Base-by-base conservation (phyloP, 2,113 vertebrate species). In the Vulpes lagopus region DNA sequence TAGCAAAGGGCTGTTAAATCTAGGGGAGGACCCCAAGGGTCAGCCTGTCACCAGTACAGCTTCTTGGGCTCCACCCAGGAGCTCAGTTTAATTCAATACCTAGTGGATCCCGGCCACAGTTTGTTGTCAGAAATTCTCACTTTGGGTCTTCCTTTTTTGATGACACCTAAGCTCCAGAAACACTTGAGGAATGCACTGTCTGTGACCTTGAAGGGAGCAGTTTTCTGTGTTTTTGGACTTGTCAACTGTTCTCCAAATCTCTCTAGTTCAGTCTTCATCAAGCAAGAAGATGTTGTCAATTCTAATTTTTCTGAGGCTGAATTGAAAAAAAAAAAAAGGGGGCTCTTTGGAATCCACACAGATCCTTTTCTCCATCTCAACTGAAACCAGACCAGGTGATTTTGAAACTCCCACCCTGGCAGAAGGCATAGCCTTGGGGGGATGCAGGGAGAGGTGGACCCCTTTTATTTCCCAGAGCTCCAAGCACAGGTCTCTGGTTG, bases 51-150 rank as follows among this genome's bases (percentile, higher is more conserved):
- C 43, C 59, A 64, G 53, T 27, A 55, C 43, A 80, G 51, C 49
- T 80, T 57, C 25, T 78, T 8, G 1, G 73, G 20, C 8, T 17
- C 38, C 35, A 71, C 5, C 11, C 32, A 8, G 79, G 22, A 82
- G 27, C 43, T 71, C 0, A 0, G 43, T 85, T 69, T 69, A 25
- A 38, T 67, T 80, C 17, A 15, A 53, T 67, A 15, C 11, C 69
- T 43, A 55, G 7, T 12, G 57, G 84, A 86, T 94, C 53, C 74
- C 23, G 49, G 35, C 25, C 23, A 64, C 25, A 64, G 30, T 82
- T 81, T 86, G 80, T 95, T 32, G 67, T 78, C 38, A 86, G 74
- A 32, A 73, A 90, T 35, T 95, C n/a, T 85, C 90, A 85, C 76
- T 95, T 79, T 60, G 60, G 43, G 67, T 83, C 22, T 93, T 94